Base-by-base conservation (phyloP, 1,140 invertebrate species). In the Pararge aegeria region DNA sequence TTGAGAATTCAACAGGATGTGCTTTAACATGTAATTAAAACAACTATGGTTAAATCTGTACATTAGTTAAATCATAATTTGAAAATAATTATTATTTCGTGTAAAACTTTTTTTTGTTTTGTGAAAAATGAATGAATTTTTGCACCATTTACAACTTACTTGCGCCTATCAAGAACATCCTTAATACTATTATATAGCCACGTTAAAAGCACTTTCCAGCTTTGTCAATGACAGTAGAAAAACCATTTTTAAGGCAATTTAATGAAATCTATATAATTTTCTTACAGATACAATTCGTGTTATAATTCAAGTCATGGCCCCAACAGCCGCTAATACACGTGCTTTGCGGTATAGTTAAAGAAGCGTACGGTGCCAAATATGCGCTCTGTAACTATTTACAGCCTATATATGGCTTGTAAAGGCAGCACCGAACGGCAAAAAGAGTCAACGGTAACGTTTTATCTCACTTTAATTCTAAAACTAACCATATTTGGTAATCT, bases 311-410 rank as follows among this genome's bases (percentile, higher is more conserved):
- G 52, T 78, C 79, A 80, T 63, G 59, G 53, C 38, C 38, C 38
- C 70, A 74, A 81, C 66, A 12, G 54, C 52, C 67, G 70, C 71
- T 74, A 77, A 76, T 75, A 80, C 83, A 74, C 71, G 68, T 78
- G 76, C 75, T 81, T 81, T 83, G 78, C 79, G 83, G 83, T 79
- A 81, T 69, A 73, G 44, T 70, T 78, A 75, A 83, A 80, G 75
- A 72, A 18, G 58, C 58, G 51, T 52, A 67, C 79, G 68, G 76
- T 87, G 84, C 84, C 84, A 85, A 87, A 87, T 84, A 87, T 80
- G 84, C 70, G 58, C 66, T 66, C 50, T 55, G 62, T 74, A 79
- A 73, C 79, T 75, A 83, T 80, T 82, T 75, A 69, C 61, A 27
- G 48, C 16, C 80, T 80, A 60, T 82, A 79, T 85, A 82, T 46